These are phyloP conservation scores for Phyllotis vaccarum DNA, from an alignment of 2,797 vertebrate species.

Conservation along the genomic window DNA sequence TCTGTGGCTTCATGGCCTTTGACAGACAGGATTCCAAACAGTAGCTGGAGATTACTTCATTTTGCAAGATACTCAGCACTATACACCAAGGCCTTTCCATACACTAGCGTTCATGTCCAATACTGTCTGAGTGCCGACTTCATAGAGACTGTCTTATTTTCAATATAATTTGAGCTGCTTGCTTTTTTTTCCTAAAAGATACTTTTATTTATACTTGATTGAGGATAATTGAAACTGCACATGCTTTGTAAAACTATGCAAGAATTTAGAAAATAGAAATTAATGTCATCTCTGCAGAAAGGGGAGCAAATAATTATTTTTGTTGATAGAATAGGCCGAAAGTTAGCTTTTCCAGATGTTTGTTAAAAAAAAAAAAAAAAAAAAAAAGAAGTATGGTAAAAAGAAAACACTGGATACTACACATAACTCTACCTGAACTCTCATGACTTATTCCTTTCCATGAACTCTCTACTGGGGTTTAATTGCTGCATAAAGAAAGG, in stretches of 20 bases:
- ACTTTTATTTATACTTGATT: constrained; percentile 14
- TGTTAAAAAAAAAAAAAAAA: neutral
- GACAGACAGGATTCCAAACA: neutral
- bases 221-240: constrained; percentile 21
- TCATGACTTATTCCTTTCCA: constrained; percentile 47
- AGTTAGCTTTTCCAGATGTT: constrained; percentile 43
- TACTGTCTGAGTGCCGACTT: neutral
- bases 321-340: constrained; percentile 23
- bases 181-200: constrained; percentile 41
- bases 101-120: neutral
- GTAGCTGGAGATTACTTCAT: neutral
- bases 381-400: neutral
- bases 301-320: constrained; percentile 2
- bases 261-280: constrained; percentile 59
- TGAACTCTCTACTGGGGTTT: constrained; percentile 55
- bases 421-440: neutral
- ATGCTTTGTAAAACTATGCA: constrained; percentile 6
- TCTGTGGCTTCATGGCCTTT: neutral
- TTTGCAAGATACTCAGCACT: neutral
- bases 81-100: neutral
- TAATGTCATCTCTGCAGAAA: neutral
- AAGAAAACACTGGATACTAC: constrained; percentile 8
- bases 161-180: neutral
- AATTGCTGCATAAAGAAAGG: constrained; percentile 51
- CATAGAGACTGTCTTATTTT: neutral